phyloP scores from a whole-genome alignment of 2,888 invertebrate species.

The Sepioteuthis lessoniana region DNA sequence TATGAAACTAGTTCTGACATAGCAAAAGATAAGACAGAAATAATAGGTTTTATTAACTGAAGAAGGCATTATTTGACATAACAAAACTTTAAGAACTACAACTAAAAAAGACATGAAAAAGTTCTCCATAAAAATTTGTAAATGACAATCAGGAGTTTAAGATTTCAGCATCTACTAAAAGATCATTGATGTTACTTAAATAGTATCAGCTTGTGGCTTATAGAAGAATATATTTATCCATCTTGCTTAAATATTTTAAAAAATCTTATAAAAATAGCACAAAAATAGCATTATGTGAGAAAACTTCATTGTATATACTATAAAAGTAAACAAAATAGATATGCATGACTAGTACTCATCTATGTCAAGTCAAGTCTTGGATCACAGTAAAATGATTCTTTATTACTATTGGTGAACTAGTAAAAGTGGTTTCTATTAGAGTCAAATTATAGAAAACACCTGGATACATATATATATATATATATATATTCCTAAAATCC shows the following conservation, averaged over 20 bases:
- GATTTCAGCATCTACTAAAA: not conserved
- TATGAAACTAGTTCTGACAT: not conserved
- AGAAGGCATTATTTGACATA: not conserved
- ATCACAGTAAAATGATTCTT: too few species aligned
- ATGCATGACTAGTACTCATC: too few species aligned
- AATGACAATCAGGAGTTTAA: not conserved
- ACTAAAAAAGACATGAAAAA: not conserved
- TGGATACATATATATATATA: too few species aligned
- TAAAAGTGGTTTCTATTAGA: too few species aligned
- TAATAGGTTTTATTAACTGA: not conserved
- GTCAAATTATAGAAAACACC: too few species aligned
- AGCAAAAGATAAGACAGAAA: not conserved
- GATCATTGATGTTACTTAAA: not conserved
- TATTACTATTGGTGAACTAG: too few species aligned
- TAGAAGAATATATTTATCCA: not conserved
- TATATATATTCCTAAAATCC: too few species aligned
- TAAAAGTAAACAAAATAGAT: too few species aligned
- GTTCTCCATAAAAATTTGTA: not conserved
- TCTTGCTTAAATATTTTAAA: not conserved
- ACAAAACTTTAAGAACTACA: not conserved
- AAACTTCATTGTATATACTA: not conserved
- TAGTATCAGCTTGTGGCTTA: not conserved
- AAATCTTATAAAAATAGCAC: not conserved
- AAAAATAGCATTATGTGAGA: not conserved
- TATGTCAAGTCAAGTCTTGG: too few species aligned